These are phyloP conservation scores for Galagoides demidoff DNA, from an alignment of 2,797 vertebrate species.

Conservation along the genomic window DNA sequence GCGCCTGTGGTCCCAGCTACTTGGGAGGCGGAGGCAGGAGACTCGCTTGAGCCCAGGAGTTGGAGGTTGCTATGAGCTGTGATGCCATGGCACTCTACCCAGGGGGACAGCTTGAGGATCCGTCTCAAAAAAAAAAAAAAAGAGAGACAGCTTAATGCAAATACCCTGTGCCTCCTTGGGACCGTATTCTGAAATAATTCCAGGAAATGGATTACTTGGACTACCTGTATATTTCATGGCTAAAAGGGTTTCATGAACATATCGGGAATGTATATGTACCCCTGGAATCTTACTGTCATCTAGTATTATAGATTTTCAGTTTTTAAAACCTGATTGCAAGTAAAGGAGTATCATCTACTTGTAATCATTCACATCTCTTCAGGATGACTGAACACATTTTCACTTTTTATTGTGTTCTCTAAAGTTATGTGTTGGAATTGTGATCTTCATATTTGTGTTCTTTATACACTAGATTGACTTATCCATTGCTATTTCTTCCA, in stretches of 20 bases:
- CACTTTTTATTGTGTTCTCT: rapidly evolving
- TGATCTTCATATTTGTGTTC: not conserved
- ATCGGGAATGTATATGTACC: rapidly evolving
- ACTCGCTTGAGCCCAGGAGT: too few relatives aligned
- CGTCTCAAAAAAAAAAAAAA: too few relatives aligned
- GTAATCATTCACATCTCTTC: not conserved
- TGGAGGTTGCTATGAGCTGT: too few relatives aligned
- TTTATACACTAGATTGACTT: not conserved
- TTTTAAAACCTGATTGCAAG: not conserved
- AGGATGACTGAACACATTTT: not conserved
- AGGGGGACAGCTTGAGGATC: too few relatives aligned
- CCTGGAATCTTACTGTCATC: too few relatives aligned
- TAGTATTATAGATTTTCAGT: rapidly evolving
- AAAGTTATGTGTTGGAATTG: not conserved
- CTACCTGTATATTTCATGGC: not conserved
- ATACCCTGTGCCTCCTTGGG: rapidly evolving
- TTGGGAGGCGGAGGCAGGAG: too few relatives aligned
- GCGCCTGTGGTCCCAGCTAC: too few relatives aligned
- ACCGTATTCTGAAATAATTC: rapidly evolving
- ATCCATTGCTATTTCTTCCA: not conserved
- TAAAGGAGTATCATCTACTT: too few relatives aligned
- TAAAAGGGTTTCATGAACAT: not conserved
- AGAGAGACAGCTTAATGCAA: not conserved
- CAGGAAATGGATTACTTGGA: not conserved
- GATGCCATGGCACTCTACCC: too few relatives aligned